These are phyloP conservation scores for Metridium senile DNA, from an alignment of 92 coral and sea anemone genomes.

Conservation along the genomic window DNA sequence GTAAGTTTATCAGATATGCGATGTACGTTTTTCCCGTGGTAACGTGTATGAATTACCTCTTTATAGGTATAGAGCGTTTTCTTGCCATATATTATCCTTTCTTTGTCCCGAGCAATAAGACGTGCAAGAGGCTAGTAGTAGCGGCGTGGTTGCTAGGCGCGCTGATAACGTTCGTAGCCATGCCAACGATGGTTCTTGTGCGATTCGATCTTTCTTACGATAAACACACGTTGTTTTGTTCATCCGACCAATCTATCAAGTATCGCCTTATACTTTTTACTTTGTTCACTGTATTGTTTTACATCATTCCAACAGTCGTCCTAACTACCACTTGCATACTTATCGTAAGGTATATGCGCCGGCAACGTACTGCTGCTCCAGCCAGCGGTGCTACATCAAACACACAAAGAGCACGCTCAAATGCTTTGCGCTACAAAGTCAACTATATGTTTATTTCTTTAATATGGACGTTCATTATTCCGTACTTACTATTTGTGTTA, in stretches of 20 bases:
- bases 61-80: not conserved
- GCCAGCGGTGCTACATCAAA: not conserved
- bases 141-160: not conserved
- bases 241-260: not conserved
- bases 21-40: not conserved
- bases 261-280: not conserved
- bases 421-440: not conserved
- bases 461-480: not conserved
- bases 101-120: not conserved
- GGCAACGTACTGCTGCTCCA: not conserved
- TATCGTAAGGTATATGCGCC: not conserved
- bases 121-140: not conserved
- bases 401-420: not conserved
- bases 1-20: not conserved
- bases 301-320: not conserved
- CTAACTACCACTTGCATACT: not conserved
- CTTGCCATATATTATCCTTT: not conserved
- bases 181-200: not conserved
- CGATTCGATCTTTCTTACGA: not conserved
- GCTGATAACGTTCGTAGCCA: not conserved
- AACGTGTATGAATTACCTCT: not conserved
- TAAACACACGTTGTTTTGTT: not conserved
- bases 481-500: not conserved
- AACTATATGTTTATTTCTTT: not conserved
- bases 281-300: not conserved